Evolutionary conservation across 2,113 vertebrate genomes (phyloP), one percentile per base, ranked within the genome.

Genomic region (Phrynosoma platyrhinos): DNA sequence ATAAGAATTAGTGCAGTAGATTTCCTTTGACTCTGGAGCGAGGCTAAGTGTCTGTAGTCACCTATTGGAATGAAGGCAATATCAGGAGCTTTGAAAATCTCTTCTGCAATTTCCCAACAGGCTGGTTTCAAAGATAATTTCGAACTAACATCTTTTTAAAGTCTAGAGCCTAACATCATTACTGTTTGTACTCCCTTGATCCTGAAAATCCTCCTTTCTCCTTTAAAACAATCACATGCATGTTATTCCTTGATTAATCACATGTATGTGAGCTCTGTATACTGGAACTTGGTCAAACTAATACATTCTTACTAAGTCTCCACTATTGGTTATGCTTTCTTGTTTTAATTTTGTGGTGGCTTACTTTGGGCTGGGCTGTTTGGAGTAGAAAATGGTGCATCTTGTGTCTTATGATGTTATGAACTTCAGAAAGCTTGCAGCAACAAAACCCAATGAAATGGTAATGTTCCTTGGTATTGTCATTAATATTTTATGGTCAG

Each of bases 151-250:
- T 91, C 91, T 27, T 92, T 96, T 95, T 96, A 94, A 96, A 95
- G 95, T 95, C 94, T 95, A 95, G 95, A 92, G 94, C 93, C 92
- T 93, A 0, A 93, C 93, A 91, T 92, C 93, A 72, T 92, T 92
- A 88, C 16, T 95, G 93, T 93, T 82, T 89, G 92, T 94, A 94
- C 91, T 85, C 85, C 84, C 86, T 91, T 95, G 89, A 92, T 75
- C 92, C 88, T 75, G 74, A 76, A 74, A 5, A n/a, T 40, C 91
- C 27, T 77, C 71, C 85, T 40, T 27, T 88, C 85, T 58, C 85
- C 72, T 87, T 91, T 52, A 47, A 85, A 92, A 93, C 25, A 71
- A 91, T 77, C 36, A 94, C 93, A 92, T 96, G 95, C 85, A 89
- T 79, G 71, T 91, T 94, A 78, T 86, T 79, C 86, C 90, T 58